Conservation (phyloP, 2,113 vertebrate genomes). For the Channa argus region DNA sequence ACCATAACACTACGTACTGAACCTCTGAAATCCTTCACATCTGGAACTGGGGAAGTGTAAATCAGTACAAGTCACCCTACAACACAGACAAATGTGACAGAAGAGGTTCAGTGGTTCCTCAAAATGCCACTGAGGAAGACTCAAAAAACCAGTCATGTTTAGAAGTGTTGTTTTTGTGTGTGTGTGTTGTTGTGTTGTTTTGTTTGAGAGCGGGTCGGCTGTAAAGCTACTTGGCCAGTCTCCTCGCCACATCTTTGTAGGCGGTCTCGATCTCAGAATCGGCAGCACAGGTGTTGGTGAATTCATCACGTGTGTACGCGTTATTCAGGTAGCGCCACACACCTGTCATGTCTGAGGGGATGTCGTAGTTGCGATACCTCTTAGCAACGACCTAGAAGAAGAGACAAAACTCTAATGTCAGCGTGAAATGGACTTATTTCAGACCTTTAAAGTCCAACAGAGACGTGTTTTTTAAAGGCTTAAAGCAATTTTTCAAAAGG, state of each 20-base stretch:
- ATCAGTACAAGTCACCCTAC: neutral
- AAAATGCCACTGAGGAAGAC: conserved; percentile 17
- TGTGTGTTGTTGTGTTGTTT: conserved; percentile 33
- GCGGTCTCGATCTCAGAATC: conserved; percentile 93
- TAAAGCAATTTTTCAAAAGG: no score
- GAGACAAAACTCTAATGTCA: neutral
- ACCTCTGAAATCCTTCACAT: conserved; percentile 25
- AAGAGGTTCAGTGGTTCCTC: conserved; percentile 21
- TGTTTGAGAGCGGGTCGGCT: neutral
- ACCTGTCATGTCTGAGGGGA: conserved; percentile 89
- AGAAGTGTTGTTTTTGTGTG: conserved; percentile 10
- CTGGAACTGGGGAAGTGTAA: neutral
- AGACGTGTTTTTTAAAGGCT: no score
- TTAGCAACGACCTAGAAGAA: conserved; percentile 90
- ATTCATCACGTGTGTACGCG: conserved; percentile 90
- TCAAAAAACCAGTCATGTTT: conserved; percentile 10
- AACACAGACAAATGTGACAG: conserved; percentile 28
- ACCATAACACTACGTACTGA: conserved; percentile 4
- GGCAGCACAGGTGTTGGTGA: conserved; percentile 95
- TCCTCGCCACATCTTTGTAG: conserved; percentile 92
- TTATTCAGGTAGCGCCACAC: conserved; percentile 95
- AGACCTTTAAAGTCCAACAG: no score
- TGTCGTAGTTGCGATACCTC: conserved; percentile 95
- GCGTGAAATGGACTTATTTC: no score
- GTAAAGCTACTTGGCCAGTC: conserved; percentile 85